Conservation (phyloP, 30 jellyfish, hydroid and myxozoan species). For the Aurelia sp. region DNA sequence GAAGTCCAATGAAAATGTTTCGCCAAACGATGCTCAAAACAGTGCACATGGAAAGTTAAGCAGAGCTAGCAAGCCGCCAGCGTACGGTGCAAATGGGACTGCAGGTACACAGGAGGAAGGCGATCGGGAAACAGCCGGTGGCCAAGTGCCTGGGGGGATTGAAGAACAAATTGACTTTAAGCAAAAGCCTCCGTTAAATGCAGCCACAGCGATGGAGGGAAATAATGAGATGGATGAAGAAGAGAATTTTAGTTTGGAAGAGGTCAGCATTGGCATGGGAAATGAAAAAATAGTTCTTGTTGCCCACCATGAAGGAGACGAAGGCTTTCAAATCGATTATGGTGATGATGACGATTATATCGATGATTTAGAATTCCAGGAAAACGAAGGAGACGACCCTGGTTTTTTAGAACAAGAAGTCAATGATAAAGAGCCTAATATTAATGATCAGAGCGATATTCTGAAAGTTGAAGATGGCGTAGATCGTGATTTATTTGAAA, state of each 20-base stretch:
- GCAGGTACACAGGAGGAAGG: neutral
- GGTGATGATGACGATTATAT: constrained; percentile 10
- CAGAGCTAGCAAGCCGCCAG: no score
- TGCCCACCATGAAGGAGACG: constrained; percentile 80
- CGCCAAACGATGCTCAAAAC: no score
- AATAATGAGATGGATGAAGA: neutral
- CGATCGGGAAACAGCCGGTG: neutral
- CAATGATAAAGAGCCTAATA: neutral
- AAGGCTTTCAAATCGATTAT: constrained; percentile 52
- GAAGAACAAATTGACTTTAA: no score
- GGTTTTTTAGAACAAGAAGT: neutral
- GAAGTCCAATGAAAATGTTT: no score
- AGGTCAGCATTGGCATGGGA: constrained; percentile 36
- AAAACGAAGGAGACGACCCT: constrained; percentile 3
- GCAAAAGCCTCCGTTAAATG: no score
- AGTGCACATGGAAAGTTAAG: no score
- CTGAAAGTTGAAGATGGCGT: constrained; percentile 28
- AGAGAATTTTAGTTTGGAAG: constrained; percentile 19
- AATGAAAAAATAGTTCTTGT: constrained; percentile 74
- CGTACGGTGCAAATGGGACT: no score
- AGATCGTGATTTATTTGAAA: constrained; percentile 62
- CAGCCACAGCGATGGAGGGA: no score
- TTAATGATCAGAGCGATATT: neutral
- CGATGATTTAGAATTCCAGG: constrained; percentile 38
- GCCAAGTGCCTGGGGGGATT: neutral